Evolutionary conservation across 2,888 invertebrate species (phyloP).

Genomic region (Coleophora deauratella): DNA sequence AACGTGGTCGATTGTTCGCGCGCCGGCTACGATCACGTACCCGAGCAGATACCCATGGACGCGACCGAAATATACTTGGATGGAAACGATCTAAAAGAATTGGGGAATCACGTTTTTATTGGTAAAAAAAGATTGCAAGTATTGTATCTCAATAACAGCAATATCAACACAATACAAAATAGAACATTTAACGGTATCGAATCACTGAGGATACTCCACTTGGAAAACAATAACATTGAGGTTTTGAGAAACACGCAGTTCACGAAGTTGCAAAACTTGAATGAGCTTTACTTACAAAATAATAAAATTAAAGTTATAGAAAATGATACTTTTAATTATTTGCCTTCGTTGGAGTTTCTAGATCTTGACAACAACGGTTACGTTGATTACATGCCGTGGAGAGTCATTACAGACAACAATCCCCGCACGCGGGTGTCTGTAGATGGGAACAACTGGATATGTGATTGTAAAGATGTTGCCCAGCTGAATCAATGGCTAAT

Average conservation of each 20-base stretch:
- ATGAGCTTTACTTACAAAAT: slow-evolving; percentile 83
- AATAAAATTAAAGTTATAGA: slow-evolving; percentile 83
- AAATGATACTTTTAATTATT: slow-evolving; percentile 83
- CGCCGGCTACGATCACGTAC: slow-evolving; percentile 82
- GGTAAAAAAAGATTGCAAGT: slow-evolving; percentile 87
- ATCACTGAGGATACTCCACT: slow-evolving; percentile 81
- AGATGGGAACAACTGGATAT: slow-evolving; percentile 88
- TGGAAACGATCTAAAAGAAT: slow-evolving; percentile 84
- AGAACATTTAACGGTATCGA: slow-evolving; percentile 87
- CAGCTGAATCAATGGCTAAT: slow-evolving; percentile 81
- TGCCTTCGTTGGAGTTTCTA: slow-evolving; percentile 81
- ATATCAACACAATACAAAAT: slow-evolving; percentile 84
- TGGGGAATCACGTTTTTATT: slow-evolving; percentile 90
- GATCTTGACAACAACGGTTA: slow-evolving; percentile 85
- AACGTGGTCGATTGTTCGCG: slow-evolving; percentile 89
- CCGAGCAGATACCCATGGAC: slow-evolving; percentile 89
- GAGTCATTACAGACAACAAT: slow-evolving; percentile 78
- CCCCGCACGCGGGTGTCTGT: slow-evolving; percentile 80
- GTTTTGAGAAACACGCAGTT: slow-evolving; percentile 85
- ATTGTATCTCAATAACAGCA: slow-evolving; percentile 85
- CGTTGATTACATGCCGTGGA: slow-evolving; percentile 84
- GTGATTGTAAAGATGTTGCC: slow-evolving; percentile 83
- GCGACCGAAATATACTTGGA: slow-evolving; percentile 91
- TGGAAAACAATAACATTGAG: slow-evolving; percentile 83
- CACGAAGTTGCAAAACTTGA: slow-evolving; percentile 81